phyloP scores from a whole-genome alignment of 2,888 invertebrate genomes.

The Xanthostigma xanthostigma region DNA sequence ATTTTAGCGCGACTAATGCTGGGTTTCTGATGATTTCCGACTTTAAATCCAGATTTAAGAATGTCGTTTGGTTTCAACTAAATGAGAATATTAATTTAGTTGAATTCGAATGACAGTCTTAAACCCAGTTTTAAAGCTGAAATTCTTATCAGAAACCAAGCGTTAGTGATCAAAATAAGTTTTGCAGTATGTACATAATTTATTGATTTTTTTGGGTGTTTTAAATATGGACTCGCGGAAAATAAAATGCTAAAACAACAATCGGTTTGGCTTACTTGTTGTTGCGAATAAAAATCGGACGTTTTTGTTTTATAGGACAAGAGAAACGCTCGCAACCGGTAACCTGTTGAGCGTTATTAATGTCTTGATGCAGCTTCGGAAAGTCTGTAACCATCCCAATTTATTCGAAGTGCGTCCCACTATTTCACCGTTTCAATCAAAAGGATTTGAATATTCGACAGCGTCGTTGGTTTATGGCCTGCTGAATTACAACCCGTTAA shows the following conservation, averaged over 20 bases:
- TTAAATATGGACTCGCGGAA: not conserved
- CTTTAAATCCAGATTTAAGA: too few species aligned
- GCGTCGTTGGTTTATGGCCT: constrained; percentile 58
- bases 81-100: too few species aligned
- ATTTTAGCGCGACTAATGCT: too few species aligned
- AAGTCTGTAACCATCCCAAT: constrained; percentile 97
- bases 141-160: too few species aligned
- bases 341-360: constrained; percentile 92
- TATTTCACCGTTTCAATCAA: constrained; percentile 83
- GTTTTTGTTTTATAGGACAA: constrained; percentile 49
- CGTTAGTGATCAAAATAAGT: too few species aligned
- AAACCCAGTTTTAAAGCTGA: too few species aligned
- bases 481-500: constrained; percentile 57
- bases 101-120: too few species aligned
- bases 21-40: too few species aligned
- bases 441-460: constrained; percentile 51
- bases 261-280: too few species aligned
- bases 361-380: constrained; percentile 91
- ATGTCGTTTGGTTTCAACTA: too few species aligned
- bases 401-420: constrained; percentile 94
- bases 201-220: not conserved
- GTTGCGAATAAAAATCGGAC: too few species aligned
- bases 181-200: too few species aligned
- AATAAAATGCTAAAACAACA: not conserved
- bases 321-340: constrained; percentile 82